Base-by-base conservation (phyloP, 2,888 invertebrate species). In the Amphimallon solstitiale region DNA sequence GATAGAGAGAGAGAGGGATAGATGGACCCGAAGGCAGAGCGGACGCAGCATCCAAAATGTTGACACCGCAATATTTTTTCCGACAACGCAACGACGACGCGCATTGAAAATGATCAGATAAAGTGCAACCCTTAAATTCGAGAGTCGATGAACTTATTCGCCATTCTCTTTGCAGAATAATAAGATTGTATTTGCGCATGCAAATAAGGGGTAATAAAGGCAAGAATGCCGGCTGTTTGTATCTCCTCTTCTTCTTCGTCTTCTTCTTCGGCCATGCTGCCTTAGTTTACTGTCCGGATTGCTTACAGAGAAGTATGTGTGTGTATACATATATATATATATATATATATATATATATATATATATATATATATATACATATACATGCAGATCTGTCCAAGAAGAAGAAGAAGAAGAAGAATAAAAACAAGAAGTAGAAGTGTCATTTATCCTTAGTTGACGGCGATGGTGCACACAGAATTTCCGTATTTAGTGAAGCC, bases 81-180 rank as follows among this genome's bases (percentile, higher is more conserved):
- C 56, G 21, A 69, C 69, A 34, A 49, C 23, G 29, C 40, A 40
- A 23, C 43, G 56, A 59, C 38, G 56, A 40, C 23, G 23, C 69
- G 71, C 68, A 69, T 69, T 70, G 69, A 66, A 49, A 66, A 68
- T 64, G 72, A 72, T 71, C 73, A 74, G 72, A 79, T 78, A 77
- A 76, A 75, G 74, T 74, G 74, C 76, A 77, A 76, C 79, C 79
- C 79, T 77, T 79, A 79, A 78, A 79, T 79, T 79, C 75, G 74
- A 70, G 61, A 76, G 78, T 80, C 79, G 75, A 76, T 77, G 79
- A 78, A 78, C 79, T 66, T 70, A 59, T 63, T 66, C 68, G 63
- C 66, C 61, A 60, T 65, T 67, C 67, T 63, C 52, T 56, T 62
- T 59, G 12, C 38, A 65, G 73, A 70, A 75, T 77, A 76, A 77